Evolutionary conservation across 2,797 vertebrate species (phyloP).

Genomic region (Rhinoraja longicauda): DNA sequence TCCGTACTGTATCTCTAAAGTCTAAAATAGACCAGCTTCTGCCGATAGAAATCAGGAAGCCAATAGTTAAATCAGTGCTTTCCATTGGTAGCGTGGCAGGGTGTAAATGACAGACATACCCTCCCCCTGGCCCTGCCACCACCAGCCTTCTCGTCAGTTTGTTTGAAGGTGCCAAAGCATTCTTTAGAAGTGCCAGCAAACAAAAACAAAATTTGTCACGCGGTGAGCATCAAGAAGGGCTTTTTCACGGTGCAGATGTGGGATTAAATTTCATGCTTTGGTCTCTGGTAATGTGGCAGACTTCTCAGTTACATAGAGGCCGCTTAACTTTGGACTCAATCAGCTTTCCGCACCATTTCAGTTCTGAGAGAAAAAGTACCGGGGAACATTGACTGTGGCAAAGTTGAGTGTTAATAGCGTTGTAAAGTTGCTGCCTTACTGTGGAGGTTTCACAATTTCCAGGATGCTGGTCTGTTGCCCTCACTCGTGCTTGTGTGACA

Average conservation of each 20-base stretch:
- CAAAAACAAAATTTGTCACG: conserved; percentile 52
- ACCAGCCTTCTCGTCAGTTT: not conserved
- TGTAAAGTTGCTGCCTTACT: not conserved
- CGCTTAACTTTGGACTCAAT: conserved; percentile 44
- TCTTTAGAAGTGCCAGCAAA: conserved; percentile 47
- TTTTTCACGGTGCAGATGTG: conserved; percentile 48
- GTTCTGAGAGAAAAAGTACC: conserved; percentile 46
- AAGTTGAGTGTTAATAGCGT: conserved; percentile 20
- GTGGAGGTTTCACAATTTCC: not conserved
- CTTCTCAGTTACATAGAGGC: conserved; percentile 47
- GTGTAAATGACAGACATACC: not conserved
- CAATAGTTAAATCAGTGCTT: conserved; percentile 24
- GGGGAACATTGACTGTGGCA: not conserved
- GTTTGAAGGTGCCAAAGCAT: not conserved
- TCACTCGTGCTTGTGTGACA: not conserved
- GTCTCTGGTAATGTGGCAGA: conserved; percentile 48
- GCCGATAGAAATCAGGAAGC: not conserved
- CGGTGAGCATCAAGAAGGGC: conserved; percentile 43
- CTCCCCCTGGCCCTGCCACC: not conserved
- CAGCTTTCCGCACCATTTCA: conserved; percentile 64
- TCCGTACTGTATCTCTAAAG: too few relatives aligned
- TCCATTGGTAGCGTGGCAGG: not conserved
- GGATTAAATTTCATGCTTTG: conserved; percentile 62
- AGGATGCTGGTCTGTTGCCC: not conserved
- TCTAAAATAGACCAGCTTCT: not conserved